phyloP scores from a whole-genome alignment of 2,797 vertebrate genomes.

The Enteromius unitaeniatus region DNA sequence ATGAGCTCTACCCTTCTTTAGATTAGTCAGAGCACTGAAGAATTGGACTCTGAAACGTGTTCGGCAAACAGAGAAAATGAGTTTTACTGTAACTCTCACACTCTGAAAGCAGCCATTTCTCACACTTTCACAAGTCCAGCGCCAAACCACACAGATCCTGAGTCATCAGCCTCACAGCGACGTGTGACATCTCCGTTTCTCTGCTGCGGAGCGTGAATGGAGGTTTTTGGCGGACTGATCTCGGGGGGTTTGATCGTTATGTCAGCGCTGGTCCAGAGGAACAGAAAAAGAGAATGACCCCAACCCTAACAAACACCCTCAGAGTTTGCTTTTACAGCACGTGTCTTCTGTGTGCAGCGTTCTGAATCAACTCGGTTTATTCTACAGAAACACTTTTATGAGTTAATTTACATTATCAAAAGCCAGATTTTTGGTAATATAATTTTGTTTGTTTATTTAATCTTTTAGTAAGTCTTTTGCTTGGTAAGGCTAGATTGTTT shows the following conservation, averaged over 20 bases:
- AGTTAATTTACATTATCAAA: no score
- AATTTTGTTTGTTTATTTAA: no score
- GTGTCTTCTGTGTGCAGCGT: background rate
- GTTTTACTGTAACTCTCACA: slow-evolving; percentile 46
- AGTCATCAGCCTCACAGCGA: slow-evolving; percentile 51
- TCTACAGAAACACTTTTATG: background rate
- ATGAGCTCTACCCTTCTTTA: background rate
- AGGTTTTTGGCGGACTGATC: background rate
- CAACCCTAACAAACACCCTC: background rate
- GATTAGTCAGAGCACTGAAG: background rate
- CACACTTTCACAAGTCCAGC: slow-evolving; percentile 49
- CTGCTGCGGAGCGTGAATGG: slow-evolving; percentile 39
- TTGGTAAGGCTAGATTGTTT: no score
- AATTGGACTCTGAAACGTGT: background rate
- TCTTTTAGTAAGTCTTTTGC: no score
- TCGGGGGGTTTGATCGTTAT: background rate
- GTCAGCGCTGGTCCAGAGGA: slow-evolving; percentile 1
- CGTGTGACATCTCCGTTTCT: slow-evolving; percentile 54
- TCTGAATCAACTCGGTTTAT: no score
- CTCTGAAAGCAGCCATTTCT: slow-evolving; percentile 49
- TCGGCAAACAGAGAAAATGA: slow-evolving; percentile 24
- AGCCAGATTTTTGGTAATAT: no score
- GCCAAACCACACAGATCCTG: slow-evolving; percentile 41
- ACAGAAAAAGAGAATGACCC: background rate
- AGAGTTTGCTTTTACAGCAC: background rate